A percentile compares a stretch with the other conserved stretches of the same genome.
Conservation (phyloP, 2,888 invertebrate genomes). For the Pyrocoelia pectoralis region DNA sequence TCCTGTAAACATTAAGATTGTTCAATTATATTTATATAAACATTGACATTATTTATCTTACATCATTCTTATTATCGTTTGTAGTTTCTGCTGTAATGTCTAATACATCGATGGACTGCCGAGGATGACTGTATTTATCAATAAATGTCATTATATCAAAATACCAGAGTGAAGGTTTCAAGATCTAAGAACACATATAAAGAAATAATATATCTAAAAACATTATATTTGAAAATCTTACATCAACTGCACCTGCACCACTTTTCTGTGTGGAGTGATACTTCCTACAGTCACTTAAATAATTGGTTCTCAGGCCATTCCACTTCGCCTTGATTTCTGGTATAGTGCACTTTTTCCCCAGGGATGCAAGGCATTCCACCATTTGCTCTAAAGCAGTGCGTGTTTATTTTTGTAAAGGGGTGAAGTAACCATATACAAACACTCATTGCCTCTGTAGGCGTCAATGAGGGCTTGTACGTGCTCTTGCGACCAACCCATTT, state of each 20-base stretch:
- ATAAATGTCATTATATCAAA: constrained; percentile 5
- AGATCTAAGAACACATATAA: constrained; percentile 4
- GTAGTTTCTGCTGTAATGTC: not conserved
- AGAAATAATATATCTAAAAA: not conserved
- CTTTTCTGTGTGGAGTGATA: not conserved
- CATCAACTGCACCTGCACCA: constrained; percentile 8
- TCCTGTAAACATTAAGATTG: constrained; percentile 3
- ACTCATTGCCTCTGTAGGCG: not conserved
- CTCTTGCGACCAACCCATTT: constrained; percentile 7
- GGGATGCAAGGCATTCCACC: not conserved
- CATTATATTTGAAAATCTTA: not conserved
- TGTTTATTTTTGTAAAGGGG: constrained; percentile 8
- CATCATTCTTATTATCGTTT: not conserved
- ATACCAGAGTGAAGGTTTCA: constrained; percentile 4
- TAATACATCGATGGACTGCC: constrained; percentile 1
- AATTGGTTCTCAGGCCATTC: constrained; percentile 8
- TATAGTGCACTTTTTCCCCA: not conserved
- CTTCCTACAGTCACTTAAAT: not conserved
- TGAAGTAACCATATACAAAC: constrained; percentile 8
- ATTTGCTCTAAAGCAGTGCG: not conserved
- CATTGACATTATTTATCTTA: not conserved
- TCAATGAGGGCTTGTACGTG: constrained; percentile 2
- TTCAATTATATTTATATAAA: constrained; percentile 6
- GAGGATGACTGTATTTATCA: not conserved
- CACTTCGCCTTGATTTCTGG: constrained; percentile 8